Percentiles rank a stretch among this genome's conserved stretches.
phyloP scores from a whole-genome alignment of 1,140 invertebrate genomes.

The Drosophila lacertosa region DNA sequence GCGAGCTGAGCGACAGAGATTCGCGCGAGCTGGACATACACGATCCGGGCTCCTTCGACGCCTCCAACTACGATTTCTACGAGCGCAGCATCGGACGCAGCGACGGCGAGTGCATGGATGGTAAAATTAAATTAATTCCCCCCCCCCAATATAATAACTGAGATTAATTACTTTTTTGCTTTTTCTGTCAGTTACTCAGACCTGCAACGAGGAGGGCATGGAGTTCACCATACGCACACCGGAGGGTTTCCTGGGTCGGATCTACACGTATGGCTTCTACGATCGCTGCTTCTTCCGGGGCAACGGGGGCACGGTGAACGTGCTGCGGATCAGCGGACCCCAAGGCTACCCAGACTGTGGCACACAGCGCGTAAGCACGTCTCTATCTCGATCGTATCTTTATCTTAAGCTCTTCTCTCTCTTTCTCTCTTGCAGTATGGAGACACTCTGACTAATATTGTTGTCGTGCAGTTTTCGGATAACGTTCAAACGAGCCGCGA shows the following conservation, averaged over 20 bases:
- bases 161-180: constrained; percentile 27
- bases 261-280: constrained; percentile 96
- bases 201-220: constrained; percentile 96
- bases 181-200: constrained; percentile 93
- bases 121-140: too few species aligned
- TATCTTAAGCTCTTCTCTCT: neutral
- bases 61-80: constrained; percentile 94
- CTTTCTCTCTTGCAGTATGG: constrained; percentile 87
- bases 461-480: constrained; percentile 96
- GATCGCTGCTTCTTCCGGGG: constrained; percentile 96
- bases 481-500: constrained; percentile 95
- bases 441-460: constrained; percentile 96
- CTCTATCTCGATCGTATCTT: neutral
- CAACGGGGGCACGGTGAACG: constrained; percentile 92
- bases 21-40: constrained; percentile 92
- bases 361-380: constrained; percentile 88
- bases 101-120: constrained; percentile 92
- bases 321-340: constrained; percentile 92
- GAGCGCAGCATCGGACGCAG: constrained; percentile 90
- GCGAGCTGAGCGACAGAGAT: constrained; percentile 94
- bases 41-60: constrained; percentile 93
- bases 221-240: constrained; percentile 94
- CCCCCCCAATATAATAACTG: constrained; percentile 17
- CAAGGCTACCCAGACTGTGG: constrained; percentile 96
- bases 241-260: constrained; percentile 94